Conservation (phyloP, 2,797 vertebrate species). For the Phoeniculus purpureus region DNA sequence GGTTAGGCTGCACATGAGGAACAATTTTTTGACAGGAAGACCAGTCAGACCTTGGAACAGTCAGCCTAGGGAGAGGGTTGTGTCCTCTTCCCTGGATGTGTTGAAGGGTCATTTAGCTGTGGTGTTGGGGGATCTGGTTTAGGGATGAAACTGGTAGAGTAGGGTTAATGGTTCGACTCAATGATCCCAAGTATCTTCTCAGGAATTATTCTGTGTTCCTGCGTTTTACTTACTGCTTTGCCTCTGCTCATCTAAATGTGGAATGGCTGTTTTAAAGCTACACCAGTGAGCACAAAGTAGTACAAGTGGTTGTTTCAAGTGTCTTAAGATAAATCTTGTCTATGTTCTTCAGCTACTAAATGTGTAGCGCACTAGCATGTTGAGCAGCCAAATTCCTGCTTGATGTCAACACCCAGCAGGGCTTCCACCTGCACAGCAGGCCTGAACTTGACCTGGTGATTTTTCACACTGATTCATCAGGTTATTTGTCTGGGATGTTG, state of each 20-base stretch:
- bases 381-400: neutral
- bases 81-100: too few species aligned
- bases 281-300: neutral
- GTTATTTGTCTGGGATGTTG: neutral
- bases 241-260: neutral
- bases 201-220: too few species aligned
- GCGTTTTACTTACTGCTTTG: neutral
- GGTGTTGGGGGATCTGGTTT: too few species aligned
- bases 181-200: too few species aligned
- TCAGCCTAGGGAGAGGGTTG: too few species aligned
- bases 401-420: neutral
- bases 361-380: neutral
- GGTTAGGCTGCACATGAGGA: too few species aligned
- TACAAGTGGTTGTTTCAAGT: neutral
- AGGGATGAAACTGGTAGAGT: too few species aligned
- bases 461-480: slow-evolving; percentile 4
- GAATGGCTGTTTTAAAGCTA: neutral
- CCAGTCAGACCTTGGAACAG: too few species aligned
- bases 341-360: neutral
- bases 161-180: too few species aligned
- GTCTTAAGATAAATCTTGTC: neutral
- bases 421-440: slow-evolving; percentile 10
- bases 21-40: too few species aligned
- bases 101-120: too few species aligned
- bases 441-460: neutral